Percentiles rank a stretch among this genome's conserved stretches.
Conservation (phyloP, 2,797 vertebrate genomes). For the Sorex maritimensis region DNA sequence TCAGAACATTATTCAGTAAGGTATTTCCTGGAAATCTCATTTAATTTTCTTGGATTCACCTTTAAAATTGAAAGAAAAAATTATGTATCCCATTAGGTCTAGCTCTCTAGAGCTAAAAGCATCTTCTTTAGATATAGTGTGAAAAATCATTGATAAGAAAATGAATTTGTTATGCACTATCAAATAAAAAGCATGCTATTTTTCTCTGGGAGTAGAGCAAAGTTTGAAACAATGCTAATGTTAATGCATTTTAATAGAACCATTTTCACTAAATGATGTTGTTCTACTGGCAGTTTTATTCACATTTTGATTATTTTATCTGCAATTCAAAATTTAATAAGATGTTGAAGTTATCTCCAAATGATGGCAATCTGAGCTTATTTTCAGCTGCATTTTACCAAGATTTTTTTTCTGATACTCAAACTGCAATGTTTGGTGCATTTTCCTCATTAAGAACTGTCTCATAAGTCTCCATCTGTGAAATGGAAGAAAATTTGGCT, state of each 20-base stretch:
- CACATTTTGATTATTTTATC: slow-evolving; percentile 14
- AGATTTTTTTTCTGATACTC: not conserved
- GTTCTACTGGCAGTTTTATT: slow-evolving; percentile 4
- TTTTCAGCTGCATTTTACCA: not conserved
- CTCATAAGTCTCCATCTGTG: slow-evolving; percentile 43
- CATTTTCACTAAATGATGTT: slow-evolving; percentile 10
- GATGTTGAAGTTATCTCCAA: not conserved
- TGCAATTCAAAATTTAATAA: slow-evolving; percentile 9
- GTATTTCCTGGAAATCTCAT: not conserved
- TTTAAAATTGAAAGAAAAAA: slow-evolving; percentile 24
- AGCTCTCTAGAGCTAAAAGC: not conserved
- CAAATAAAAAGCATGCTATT: not conserved
- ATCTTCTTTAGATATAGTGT: not conserved
- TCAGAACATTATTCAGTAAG: not conserved
- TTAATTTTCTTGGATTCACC: not conserved
- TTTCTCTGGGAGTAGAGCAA: not conserved
- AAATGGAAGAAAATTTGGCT: slow-evolving; percentile 56
- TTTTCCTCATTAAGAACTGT: slow-evolving; percentile 23
- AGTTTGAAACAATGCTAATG: not conserved
- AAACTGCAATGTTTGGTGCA: not conserved
- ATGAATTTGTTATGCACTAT: not conserved
- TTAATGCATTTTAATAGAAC: not conserved
- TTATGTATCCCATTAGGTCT: not conserved
- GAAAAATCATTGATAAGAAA: not conserved
- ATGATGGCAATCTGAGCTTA: rapidly evolving